Percentiles rank a stretch among this genome's conserved stretches.
Conservation (phyloP, 2,888 invertebrate genomes). For the Pegoplata infirma region DNA sequence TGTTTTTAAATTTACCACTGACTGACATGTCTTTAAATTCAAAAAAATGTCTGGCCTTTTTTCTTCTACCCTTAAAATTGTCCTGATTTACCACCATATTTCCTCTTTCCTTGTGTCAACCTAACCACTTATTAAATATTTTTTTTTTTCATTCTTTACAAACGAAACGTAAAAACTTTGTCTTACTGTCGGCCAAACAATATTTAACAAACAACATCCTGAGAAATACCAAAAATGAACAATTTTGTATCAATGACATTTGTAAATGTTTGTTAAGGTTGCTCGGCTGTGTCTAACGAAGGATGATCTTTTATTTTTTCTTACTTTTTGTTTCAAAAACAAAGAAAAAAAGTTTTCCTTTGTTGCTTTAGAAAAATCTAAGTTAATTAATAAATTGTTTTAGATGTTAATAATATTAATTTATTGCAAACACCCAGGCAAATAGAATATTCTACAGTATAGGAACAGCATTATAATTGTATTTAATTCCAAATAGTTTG, state of each 20-base stretch:
- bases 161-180: neutral
- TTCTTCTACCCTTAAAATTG: neutral
- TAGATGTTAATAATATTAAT: conserved; percentile 36
- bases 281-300: neutral
- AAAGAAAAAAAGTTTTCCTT: conserved; percentile 20
- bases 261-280: conserved; percentile 2
- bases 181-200: neutral
- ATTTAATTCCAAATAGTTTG: neutral
- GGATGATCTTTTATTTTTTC: neutral
- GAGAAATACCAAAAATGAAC: neutral
- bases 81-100: neutral
- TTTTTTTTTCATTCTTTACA: neutral
- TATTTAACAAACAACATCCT: conserved; percentile 5
- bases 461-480: neutral
- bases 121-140: neutral
- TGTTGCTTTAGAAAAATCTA: conserved; percentile 2
- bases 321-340: neutral
- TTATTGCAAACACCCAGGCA: conserved; percentile 14
- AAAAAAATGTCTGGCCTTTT: too few relatives aligned
- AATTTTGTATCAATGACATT: conserved; percentile 26
- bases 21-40: too few relatives aligned
- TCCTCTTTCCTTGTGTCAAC: neutral
- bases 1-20: too few relatives aligned
- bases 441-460: too few relatives aligned
- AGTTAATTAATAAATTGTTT: conserved; percentile 55